These are phyloP conservation scores for Pseudorhiza aurosa DNA, from an alignment of 30 jellyfish, hydroid and myxozoan species.

Conservation along the genomic window DNA sequence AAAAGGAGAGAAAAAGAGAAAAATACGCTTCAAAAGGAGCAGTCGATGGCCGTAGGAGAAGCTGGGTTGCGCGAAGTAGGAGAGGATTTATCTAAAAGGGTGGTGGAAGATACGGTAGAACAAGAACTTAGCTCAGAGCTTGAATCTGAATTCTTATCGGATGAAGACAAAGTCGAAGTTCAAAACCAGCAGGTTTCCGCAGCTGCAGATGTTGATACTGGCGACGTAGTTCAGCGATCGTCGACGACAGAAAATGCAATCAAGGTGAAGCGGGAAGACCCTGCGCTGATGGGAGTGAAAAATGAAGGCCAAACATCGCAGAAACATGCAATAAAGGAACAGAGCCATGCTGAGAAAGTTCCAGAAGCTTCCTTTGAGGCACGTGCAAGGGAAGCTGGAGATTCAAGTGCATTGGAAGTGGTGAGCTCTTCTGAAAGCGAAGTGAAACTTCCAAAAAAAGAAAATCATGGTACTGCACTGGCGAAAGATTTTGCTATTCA, in stretches of 20 bases:
- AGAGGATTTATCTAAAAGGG: too few relatives aligned
- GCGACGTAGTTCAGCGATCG: too few relatives aligned
- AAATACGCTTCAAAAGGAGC: conserved; percentile 11
- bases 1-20: background rate
- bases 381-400: background rate
- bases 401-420: background rate
- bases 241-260: too few relatives aligned
- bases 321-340: background rate
- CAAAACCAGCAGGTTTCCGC: background rate
- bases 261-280: too few relatives aligned
- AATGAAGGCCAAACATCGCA: too few relatives aligned
- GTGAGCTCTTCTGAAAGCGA: background rate
- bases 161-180: background rate
- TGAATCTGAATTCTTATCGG: background rate
- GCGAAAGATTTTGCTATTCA: conserved; percentile 4
- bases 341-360: background rate
- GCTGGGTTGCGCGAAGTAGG: conserved; percentile 24
- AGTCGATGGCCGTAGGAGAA: conserved; percentile 60
- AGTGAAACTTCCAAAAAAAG: background rate
- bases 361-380: background rate
- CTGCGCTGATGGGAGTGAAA: too few relatives aligned
- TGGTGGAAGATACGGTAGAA: too few relatives aligned
- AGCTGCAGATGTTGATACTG: too few relatives aligned
- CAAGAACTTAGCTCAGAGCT: too few relatives aligned
- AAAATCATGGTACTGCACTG: background rate